Evolutionary conservation across 2,797 vertebrate species (phyloP).

Genomic region (Catharus ustulatus): DNA sequence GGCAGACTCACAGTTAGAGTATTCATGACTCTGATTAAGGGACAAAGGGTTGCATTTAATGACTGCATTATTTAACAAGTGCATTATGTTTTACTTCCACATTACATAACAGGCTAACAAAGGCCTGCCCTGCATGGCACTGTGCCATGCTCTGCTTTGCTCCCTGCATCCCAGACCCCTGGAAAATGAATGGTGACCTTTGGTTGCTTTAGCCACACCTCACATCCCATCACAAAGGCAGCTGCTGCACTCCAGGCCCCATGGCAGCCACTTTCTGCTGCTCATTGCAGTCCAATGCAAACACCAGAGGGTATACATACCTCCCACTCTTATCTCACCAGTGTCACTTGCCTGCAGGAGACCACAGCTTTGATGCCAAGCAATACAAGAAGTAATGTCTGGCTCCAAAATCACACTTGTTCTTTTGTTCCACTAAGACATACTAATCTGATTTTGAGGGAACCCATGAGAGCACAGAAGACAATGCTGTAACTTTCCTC

Average conservation of each 20-base stretch:
- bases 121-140: constrained; percentile 37
- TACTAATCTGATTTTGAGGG: not conserved
- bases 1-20: constrained; percentile 38
- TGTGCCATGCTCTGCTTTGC: not conserved
- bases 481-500: not conserved
- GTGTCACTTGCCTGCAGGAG: not conserved
- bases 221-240: not conserved
- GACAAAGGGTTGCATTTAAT: constrained; percentile 64
- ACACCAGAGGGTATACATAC: not conserved
- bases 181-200: constrained; percentile 3
- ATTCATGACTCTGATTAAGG: constrained; percentile 49
- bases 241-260: not conserved
- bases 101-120: constrained; percentile 43
- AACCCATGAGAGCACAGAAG: not conserved
- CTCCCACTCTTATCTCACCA: not conserved
- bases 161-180: constrained; percentile 32
- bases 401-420: not conserved
- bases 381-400: not conserved
- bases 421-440: not conserved
- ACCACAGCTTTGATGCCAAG: not conserved
- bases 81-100: constrained; percentile 51
- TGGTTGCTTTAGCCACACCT: constrained; percentile 46
- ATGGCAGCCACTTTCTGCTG: fast-evolving
- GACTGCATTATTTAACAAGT: constrained; percentile 30
- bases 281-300: not conserved